A percentile compares a stretch with the other conserved stretches of the same genome.
These are phyloP conservation scores for Acanthiza pusilla DNA, from an alignment of 2,797 vertebrate genomes.

Conservation along the genomic window DNA sequence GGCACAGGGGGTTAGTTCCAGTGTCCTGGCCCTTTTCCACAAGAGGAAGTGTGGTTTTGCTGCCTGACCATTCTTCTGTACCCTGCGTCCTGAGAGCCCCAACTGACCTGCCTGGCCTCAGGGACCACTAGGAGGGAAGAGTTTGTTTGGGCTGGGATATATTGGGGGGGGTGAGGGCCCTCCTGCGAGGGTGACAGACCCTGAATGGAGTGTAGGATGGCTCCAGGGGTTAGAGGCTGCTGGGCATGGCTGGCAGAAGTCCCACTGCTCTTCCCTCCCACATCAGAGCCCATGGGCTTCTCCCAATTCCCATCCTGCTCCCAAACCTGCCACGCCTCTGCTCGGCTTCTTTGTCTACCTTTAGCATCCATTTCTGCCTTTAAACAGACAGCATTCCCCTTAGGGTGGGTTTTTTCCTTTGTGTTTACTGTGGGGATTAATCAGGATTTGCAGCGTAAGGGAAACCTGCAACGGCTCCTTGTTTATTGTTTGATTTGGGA, in stretches of 20 bases:
- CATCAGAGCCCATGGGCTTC: not conserved
- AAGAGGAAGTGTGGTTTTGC: not conserved
- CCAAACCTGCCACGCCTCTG: not conserved
- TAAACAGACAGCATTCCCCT: slow-evolving; percentile 25
- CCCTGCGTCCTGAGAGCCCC: not conserved
- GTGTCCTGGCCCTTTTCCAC: not conserved
- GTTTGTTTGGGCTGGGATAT: not conserved
- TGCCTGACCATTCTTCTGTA: fast-evolving
- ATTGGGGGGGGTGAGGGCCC: not conserved
- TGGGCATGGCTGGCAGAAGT: not conserved
- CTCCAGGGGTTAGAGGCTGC: not conserved
- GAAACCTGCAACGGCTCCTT: slow-evolving; percentile 10
- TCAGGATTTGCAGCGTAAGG: slow-evolving; percentile 47
- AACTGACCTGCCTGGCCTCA: fast-evolving
- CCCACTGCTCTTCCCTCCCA: not conserved
- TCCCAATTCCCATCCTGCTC: not conserved
- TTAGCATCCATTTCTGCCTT: not conserved
- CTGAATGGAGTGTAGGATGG: not conserved
- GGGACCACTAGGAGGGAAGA: not conserved
- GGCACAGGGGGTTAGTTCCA: not conserved
- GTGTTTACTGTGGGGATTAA: slow-evolving; percentile 63
- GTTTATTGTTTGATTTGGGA: slow-evolving; percentile 61
- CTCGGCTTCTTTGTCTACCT: not conserved
- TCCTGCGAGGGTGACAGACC: not conserved
- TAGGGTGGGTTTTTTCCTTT: slow-evolving; percentile 27